phyloP scores from a whole-genome alignment of 2,888 invertebrate genomes.

The Agonopterix heracliana region DNA sequence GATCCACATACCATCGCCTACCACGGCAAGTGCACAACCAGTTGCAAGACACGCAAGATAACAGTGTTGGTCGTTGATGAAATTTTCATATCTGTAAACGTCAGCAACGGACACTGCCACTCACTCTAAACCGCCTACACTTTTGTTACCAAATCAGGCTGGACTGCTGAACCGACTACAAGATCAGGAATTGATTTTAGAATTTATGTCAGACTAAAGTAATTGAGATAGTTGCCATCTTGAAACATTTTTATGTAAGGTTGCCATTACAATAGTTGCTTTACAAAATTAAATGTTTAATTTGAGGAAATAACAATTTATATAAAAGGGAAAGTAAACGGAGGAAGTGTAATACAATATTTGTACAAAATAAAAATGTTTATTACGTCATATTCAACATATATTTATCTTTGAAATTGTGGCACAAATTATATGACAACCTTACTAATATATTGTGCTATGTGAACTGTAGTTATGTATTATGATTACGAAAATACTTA shows the following conservation, averaged over 20 bases:
- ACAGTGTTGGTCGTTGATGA: conserved; percentile 69
- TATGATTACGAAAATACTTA: too few species aligned
- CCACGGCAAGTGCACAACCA: conserved; percentile 67
- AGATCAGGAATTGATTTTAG: conserved; percentile 38
- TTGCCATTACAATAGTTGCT: conserved; percentile 48
- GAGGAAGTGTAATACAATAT: too few species aligned
- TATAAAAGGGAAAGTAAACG: background rate
- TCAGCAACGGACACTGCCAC: conserved; percentile 72
- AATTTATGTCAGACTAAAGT: conserved; percentile 11
- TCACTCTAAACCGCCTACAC: conserved; percentile 42
- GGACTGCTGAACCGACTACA: conserved; percentile 50
- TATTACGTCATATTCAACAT: too few species aligned
- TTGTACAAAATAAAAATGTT: too few species aligned
- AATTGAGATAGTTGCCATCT: conserved; percentile 25
- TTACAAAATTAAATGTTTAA: conserved; percentile 2
- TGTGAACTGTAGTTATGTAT: background rate
- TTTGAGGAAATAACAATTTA: background rate
- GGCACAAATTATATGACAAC: conserved; percentile 42
- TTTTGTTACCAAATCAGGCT: conserved; percentile 39
- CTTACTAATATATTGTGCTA: conserved; percentile 36
- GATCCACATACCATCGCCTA: conserved; percentile 76
- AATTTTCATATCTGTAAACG: conserved; percentile 61
- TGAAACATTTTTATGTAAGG: conserved; percentile 52
- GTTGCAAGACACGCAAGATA: conserved; percentile 52
- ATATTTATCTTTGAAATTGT: conserved; percentile 3